phyloP scores from a whole-genome alignment of 2,888 invertebrate genomes.

The Troides aeacus region DNA sequence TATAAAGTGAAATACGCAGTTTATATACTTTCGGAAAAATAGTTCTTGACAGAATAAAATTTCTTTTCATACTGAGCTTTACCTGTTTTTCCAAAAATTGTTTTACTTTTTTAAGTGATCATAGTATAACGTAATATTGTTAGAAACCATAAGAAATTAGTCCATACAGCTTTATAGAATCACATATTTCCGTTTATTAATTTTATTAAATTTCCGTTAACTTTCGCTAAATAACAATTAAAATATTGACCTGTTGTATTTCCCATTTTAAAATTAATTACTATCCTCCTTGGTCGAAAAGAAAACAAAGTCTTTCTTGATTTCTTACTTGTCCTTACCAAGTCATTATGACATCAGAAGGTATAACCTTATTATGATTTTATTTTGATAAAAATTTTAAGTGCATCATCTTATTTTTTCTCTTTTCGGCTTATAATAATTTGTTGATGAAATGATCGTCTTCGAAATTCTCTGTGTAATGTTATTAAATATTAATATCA shows the following conservation, averaged over 20 bases:
- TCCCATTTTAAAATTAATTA: not conserved
- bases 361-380: not conserved
- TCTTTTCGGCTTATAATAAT: constrained; percentile 5
- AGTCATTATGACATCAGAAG: not conserved
- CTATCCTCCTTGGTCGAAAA: not conserved
- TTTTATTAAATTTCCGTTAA: no score
- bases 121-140: no score
- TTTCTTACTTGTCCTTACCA: not conserved
- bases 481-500: constrained; percentile 4
- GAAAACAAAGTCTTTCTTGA: not conserved
- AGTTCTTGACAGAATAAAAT: no score
- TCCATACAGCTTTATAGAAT: no score
- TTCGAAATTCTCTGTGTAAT: constrained; percentile 13
- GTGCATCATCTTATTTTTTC: constrained; percentile 1
- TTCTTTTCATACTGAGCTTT: no score
- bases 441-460: constrained; percentile 11
- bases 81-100: no score
- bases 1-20: constrained; percentile 20
- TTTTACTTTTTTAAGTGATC: no score
- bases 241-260: not conserved
- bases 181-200: no score
- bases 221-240: not conserved
- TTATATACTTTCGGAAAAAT: constrained; percentile 5
- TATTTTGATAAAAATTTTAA: constrained; percentile 11
- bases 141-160: no score